Evolutionary conservation across 1,140 invertebrate genomes (phyloP).

Genomic region (Ladona fulva): DNA sequence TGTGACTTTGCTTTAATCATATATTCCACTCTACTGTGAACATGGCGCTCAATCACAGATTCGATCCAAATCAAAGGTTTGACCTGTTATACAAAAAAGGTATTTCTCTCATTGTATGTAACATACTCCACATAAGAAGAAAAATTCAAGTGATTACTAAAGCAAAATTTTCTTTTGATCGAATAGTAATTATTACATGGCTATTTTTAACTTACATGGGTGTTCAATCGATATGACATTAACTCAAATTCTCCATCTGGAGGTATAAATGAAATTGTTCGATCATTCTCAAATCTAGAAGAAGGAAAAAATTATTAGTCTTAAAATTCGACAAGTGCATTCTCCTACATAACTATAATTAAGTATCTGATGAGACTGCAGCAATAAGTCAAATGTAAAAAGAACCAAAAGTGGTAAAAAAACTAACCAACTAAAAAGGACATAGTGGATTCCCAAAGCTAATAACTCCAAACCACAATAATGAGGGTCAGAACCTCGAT

Average conservation of each 20-base stretch:
- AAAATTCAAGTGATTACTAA: too few species aligned
- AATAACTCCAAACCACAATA: too few species aligned
- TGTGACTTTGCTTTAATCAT: slow-evolving; percentile 99
- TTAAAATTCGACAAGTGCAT: too few species aligned
- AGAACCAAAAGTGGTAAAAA: too few species aligned
- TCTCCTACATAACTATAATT: too few species aligned
- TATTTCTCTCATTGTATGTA: neutral
- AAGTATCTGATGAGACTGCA: too few species aligned
- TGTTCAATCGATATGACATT: slow-evolving; percentile 98
- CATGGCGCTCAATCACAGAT: slow-evolving; percentile 97
- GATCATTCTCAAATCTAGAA: slow-evolving; percentile 89
- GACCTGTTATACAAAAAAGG: slow-evolving; percentile 42
- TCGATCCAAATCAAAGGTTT: slow-evolving; percentile 99
- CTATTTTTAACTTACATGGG: slow-evolving; percentile 59
- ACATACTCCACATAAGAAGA: neutral
- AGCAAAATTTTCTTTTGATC: too few species aligned
- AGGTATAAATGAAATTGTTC: slow-evolving; percentile 97
- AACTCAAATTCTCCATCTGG: slow-evolving; percentile 99
- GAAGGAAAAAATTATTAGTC: neutral
- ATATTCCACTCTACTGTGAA: slow-evolving; percentile 95
- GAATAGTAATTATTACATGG: too few species aligned
- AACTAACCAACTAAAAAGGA: too few species aligned
- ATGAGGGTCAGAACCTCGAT: too few species aligned
- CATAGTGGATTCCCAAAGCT: too few species aligned
- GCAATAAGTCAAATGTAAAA: too few species aligned